phyloP scores from a whole-genome alignment of 2,113 vertebrate species.

The Nesoenas mayeri region DNA sequence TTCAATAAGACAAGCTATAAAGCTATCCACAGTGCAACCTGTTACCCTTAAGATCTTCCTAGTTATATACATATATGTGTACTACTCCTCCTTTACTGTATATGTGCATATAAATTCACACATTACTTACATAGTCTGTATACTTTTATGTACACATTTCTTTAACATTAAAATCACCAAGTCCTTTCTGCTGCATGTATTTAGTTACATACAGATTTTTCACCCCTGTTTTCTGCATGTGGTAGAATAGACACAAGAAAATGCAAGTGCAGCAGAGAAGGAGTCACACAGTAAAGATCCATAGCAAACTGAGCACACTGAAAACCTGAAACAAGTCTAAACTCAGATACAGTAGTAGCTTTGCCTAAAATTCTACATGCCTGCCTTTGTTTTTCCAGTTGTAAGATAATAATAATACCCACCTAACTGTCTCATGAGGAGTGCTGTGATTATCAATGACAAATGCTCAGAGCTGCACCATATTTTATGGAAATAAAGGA shows the following conservation, averaged over 20 bases:
- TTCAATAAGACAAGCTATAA: not conserved
- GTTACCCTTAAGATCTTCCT: not conserved
- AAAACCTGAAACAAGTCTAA: not conserved
- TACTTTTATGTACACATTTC: not conserved
- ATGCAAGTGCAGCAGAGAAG: not conserved
- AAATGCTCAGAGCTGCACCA: not conserved
- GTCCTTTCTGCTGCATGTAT: not conserved
- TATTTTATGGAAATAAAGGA: constrained; percentile 21
- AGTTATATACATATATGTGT: not conserved
- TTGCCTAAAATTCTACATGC: not conserved
- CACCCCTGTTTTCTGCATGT: not conserved
- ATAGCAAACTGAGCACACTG: not conserved
- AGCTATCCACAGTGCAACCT: not conserved
- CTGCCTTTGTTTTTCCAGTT: not conserved
- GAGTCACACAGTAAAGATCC: not conserved
- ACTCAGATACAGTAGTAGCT: not conserved
- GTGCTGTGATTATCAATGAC: not conserved
- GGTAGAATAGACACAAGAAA: not conserved
- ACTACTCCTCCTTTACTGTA: not conserved
- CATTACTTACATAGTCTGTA: not conserved
- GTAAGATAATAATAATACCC: not conserved
- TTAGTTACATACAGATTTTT: not conserved
- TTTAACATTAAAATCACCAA: not conserved
- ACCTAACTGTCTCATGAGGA: not conserved
- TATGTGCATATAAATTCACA: not conserved